A percentile compares a stretch with the other conserved stretches of the same genome.
Evolutionary conservation across 2,113 vertebrate genomes (phyloP).

Genomic region (Ailurus styani): DNA sequence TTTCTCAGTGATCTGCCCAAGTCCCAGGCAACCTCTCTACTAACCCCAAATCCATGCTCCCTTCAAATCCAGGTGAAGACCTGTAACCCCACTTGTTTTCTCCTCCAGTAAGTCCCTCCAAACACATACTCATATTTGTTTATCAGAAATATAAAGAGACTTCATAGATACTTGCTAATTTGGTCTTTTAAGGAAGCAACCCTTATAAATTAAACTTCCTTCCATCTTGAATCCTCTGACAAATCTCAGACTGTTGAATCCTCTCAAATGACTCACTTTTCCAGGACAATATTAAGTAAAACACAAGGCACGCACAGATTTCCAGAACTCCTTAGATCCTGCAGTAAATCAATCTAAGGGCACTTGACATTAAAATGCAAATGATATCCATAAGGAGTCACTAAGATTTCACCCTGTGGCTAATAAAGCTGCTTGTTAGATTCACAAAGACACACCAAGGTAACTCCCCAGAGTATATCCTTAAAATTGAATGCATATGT

Average conservation of each 20-base stretch:
- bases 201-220: not conserved
- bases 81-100: not conserved
- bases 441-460: not conserved
- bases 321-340: not conserved
- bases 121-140: not conserved
- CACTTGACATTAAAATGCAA: not conserved
- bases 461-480: not conserved
- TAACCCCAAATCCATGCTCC: not conserved
- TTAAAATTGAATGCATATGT: not conserved
- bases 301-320: not conserved
- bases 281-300: not conserved
- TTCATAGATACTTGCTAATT: not conserved
- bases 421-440: not conserved
- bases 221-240: not conserved
- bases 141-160: not conserved
- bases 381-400: not conserved
- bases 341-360: not conserved
- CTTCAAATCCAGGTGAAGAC: not conserved
- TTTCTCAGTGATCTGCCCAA: not conserved
- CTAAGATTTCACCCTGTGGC: not conserved
- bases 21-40: not conserved
- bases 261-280: not conserved
- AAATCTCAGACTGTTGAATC: not conserved
- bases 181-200: not conserved
- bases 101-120: not conserved